phyloP scores from a whole-genome alignment of 2,113 vertebrate species.

The Cephalophus harveyi region DNA sequence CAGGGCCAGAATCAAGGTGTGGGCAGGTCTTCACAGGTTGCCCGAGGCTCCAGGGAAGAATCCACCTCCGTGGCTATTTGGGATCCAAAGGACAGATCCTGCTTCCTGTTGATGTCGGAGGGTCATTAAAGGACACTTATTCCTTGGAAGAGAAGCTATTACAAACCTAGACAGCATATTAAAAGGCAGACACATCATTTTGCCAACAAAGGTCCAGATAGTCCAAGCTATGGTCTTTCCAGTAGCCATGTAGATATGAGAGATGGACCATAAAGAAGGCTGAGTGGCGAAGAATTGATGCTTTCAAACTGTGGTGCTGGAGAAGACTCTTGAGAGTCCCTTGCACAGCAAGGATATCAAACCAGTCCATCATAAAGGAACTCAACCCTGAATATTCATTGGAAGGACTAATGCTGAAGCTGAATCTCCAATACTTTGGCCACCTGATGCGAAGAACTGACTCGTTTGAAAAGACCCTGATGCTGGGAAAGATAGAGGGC shows the following conservation, averaged over 20 bases:
- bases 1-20: background rate
- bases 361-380: background rate
- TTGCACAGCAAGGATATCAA: background rate
- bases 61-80: fast-evolving
- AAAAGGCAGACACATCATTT: background rate
- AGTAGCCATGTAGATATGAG: fast-evolving
- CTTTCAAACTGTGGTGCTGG: background rate
- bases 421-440: background rate
- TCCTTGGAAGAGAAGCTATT: background rate
- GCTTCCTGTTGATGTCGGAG: background rate
- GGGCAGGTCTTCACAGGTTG: background rate
- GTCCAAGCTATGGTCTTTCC: background rate
- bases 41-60: no score
- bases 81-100: background rate
- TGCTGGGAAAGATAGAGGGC: background rate
- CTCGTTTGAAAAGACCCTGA: background rate
- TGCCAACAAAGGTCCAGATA: background rate
- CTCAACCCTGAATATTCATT: background rate
- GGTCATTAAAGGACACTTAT: background rate
- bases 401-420: background rate
- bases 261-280: background rate
- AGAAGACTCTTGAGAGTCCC: background rate
- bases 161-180: background rate
- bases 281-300: background rate
- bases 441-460: background rate